A percentile compares a stretch with the other conserved stretches of the same genome.
These are phyloP conservation scores for Phalanger gymnotis DNA, from an alignment of 2,797 vertebrate genomes.

Conservation along the genomic window DNA sequence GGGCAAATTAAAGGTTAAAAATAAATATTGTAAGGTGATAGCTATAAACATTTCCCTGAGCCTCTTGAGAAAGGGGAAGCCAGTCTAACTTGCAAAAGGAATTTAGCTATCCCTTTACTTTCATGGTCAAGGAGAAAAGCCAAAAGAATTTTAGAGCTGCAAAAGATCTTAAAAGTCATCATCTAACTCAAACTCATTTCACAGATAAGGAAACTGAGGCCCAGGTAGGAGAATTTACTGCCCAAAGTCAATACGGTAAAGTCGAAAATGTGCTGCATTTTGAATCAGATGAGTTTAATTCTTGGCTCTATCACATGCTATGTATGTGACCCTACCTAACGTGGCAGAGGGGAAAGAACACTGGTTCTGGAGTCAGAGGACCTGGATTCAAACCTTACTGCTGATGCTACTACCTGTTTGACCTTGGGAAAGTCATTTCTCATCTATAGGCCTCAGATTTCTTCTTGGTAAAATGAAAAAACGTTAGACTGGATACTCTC, in stretches of 20 bases:
- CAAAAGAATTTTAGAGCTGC: background rate
- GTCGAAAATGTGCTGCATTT: background rate
- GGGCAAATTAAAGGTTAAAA: slow-evolving; percentile 32
- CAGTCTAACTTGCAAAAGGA: background rate
- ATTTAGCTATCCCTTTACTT: background rate
- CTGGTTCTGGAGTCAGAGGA: background rate
- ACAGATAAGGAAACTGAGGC: background rate
- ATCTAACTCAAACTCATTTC: background rate
- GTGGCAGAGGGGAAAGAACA: background rate
- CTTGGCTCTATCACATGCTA: background rate
- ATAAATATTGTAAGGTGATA: slow-evolving; percentile 25
- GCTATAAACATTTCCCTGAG: background rate
- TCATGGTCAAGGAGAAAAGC: slow-evolving; percentile 16
- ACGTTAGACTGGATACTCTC: background rate
- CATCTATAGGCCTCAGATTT: background rate
- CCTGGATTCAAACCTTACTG: background rate
- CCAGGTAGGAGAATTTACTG: slow-evolving; percentile 18
- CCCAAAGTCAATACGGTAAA: background rate
- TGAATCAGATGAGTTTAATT: background rate
- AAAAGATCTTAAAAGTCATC: background rate
- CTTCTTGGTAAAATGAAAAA: background rate
- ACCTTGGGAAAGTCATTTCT: background rate
- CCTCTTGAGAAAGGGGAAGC: slow-evolving; percentile 46
- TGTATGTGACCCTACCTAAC: background rate
- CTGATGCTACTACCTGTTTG: background rate